phyloP scores from a whole-genome alignment of 2,797 vertebrate species.

The Sebastes iracundus region DNA sequence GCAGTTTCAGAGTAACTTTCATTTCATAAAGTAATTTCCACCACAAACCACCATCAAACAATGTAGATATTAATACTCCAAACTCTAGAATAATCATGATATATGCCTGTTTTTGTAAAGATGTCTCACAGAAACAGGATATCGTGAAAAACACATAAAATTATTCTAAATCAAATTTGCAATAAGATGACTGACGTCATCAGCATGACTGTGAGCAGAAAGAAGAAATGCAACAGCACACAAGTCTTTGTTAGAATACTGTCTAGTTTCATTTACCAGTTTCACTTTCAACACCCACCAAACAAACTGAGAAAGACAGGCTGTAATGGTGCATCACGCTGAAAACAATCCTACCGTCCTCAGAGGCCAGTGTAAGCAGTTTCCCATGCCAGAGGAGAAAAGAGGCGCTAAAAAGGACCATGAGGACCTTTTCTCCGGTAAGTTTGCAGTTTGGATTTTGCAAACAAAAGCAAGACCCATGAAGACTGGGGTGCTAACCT shows the following conservation, averaged over 20 bases:
- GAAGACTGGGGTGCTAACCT: slow-evolving; percentile 39
- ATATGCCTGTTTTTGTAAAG: neutral
- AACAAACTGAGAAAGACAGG: neutral
- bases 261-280: neutral
- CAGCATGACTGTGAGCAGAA: neutral
- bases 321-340: neutral
- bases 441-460: slow-evolving; percentile 37
- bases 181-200: neutral
- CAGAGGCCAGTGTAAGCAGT: slow-evolving; percentile 91
- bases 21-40: neutral
- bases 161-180: neutral
- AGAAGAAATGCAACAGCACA: neutral
- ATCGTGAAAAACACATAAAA: neutral
- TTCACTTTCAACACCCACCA: neutral
- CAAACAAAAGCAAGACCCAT: slow-evolving; percentile 69
- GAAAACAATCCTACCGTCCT: slow-evolving; percentile 85
- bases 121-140: neutral
- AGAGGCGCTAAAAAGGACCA: slow-evolving; percentile 61
- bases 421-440: slow-evolving; percentile 49
- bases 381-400: slow-evolving; percentile 85
- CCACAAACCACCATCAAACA: neutral
- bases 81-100: neutral
- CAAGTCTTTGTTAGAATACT: neutral
- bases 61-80: neutral
- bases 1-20: neutral